Evolutionary conservation across 2,888 invertebrate species (phyloP), one percentile per base, ranked within the genome.

Genomic region (Philonicus albiceps): DNA sequence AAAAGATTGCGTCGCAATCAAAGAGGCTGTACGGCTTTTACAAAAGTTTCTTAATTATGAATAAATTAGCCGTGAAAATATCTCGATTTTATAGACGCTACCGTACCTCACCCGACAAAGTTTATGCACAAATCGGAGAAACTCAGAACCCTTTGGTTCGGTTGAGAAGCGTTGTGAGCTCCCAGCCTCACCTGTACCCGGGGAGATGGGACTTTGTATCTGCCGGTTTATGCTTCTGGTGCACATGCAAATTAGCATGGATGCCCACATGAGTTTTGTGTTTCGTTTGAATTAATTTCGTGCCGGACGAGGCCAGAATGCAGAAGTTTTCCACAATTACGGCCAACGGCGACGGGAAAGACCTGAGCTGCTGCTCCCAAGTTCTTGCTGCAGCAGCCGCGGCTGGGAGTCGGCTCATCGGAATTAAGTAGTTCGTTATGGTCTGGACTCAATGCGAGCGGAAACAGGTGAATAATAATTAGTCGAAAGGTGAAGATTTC

Each of bases 401-500:
- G 64, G 64, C 64, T 27, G 64, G 64, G 64, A 64, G 22, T 11
- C n/a, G n/a, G 74, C 34, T 74, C 34, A 74, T 74, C 34, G 31
- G 74, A 34, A 74, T 74, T n/a, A 74, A 74, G 74, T 74, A 74
- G 74, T 74, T 37, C 78, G 27, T 43, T 43, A 40, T 40, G 40
- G 37, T 43, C 78, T 43, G 43, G 43, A 78, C 78, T 37, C 34
- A 75, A 75, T 75, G 34, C 37, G 75, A 75, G 22, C 75, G 37
- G 75, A 37, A 37, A n/a, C 37, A 75, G 37, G 34, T 75, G 75
- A 75, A 75, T 75, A 37, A 75, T 75, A 75, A 75, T 75, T 75
- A 75, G 75, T 75, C 75, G 75, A 75, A 37, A 75, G 34, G 34
- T 37, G 75, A 75, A 75, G 37, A 37, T 34, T 75, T 34, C 22